Evolutionary conservation across 1,140 invertebrate species (phyloP).

Genomic region (Zophobas atratus): DNA sequence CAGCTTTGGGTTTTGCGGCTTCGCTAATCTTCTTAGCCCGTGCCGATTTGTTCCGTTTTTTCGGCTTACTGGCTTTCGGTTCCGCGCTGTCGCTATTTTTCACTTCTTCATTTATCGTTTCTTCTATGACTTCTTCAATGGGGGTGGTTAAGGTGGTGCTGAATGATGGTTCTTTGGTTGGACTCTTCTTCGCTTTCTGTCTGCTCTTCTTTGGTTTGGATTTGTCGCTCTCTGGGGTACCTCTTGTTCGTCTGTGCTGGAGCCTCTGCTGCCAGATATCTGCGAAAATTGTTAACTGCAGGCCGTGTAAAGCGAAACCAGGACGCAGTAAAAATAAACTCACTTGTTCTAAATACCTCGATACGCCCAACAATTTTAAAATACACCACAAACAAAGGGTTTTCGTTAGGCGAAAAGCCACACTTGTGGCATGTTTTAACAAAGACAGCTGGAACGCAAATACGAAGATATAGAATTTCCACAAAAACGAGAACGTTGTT

Average conservation of each 20-base stretch:
- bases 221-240: slow-evolving; percentile 21
- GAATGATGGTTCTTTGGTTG: slow-evolving; percentile 55
- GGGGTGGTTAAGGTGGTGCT: slow-evolving; percentile 56
- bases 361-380: slow-evolving; percentile 50
- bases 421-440: background rate
- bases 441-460: background rate
- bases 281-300: slow-evolving; percentile 32
- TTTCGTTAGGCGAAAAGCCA: slow-evolving; percentile 18
- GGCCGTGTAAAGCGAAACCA: slow-evolving; percentile 14
- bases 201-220: slow-evolving; percentile 18
- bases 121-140: slow-evolving; percentile 60
- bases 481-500: background rate
- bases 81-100: slow-evolving; percentile 10
- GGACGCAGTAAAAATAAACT: slow-evolving; percentile 45
- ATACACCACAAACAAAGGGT: slow-evolving; percentile 21
- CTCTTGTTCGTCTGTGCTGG: slow-evolving; percentile 22
- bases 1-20: background rate
- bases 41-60: slow-evolving; percentile 38
- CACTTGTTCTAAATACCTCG: slow-evolving; percentile 49
- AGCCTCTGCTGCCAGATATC: slow-evolving; percentile 43
- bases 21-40: slow-evolving; percentile 38
- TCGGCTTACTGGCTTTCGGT: background rate
- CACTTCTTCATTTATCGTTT: slow-evolving; percentile 57
- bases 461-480: slow-evolving; percentile 22
- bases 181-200: slow-evolving; percentile 40